Evolutionary conservation across 2,113 vertebrate genomes (phyloP), one percentile per base, ranked within the genome.

Genomic region (Corydoras sp.): DNA sequence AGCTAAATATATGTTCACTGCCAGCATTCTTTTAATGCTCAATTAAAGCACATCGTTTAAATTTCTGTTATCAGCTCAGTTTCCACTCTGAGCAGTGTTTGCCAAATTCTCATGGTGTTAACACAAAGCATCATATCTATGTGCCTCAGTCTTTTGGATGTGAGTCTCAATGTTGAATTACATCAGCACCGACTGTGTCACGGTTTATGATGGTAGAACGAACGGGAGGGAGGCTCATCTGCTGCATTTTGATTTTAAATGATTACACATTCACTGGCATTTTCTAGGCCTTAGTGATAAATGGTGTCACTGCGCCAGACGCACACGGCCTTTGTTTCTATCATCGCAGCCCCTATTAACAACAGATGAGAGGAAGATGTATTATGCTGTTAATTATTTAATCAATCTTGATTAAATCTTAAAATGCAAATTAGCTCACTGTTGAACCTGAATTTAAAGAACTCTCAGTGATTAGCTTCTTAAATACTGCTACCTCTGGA

Each of bases 401-500:
- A 90, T 90, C 84, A 89, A 90, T 89, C 73, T 85, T 85, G 80
- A 87, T 89, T 85, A 83, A 89, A 86, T 88, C 78, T 77, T 71
- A 82, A 88, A 88, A 90, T 90, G 87, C 79, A 87, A 90, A 90
- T 89, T 69, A 86, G 80, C 77, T 86, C 77, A 89, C 88, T 89
- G 89, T 85, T 86, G 84, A 77, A 85, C 79, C 84, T 81, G 78
- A 87, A 89, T 65, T 85, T 88, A 88, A 86, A 88, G 86, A 89
- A 89, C 87, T 86, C 84, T 71, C 73, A 78, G 79, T 86, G 83
- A 89, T 88, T 87, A 88, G 86, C 85, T 87, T 81, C 79, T 81
- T 77, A 84, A 88, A 82, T 81, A 84, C 66, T 43, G 49, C 67
- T 78, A 77, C 79, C 75, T 84, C 72, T 66, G 83, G 77, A 78